Base-by-base conservation (phyloP, 2,797 vertebrate species). In the Tympanoctomys barrerae region DNA sequence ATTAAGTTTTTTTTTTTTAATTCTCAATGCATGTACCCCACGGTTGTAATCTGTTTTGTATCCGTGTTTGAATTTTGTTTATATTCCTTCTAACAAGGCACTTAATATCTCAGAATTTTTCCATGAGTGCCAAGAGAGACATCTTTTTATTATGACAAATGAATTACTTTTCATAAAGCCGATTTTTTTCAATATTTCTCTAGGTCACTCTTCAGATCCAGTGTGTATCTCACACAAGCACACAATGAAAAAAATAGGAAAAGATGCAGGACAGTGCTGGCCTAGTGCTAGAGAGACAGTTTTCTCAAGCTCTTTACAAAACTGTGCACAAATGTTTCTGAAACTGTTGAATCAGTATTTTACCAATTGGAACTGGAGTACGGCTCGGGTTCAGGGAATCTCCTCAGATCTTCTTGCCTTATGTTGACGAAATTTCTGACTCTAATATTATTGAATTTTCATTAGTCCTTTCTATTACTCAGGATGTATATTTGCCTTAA, bases 21-120 rank as follows among this genome's bases (percentile, higher is more conserved):
- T 92, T 94, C 39, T 94, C 62, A 88, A 96, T 96, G 16, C 61
- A 92, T 84, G 97, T 96, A 94, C 42, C 9, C 22, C 39, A 86
- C 59, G 80, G 81, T 33, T 94, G n/a, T 89, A 96, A 97, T 95
- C 82, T 83, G 16, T 61, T 96, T 97, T 86, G 61, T 96, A n/a
- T 87, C 94, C 96, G 12, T 66, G 81, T 91, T 97, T 96, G 84
- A 95, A 96, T 95, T 97, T 97, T 96, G 87, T 83, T 97, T 96
- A 88, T 33, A 14, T 71, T 39, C 71, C 62, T 49, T 97, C 49
- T 94, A 89, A 96, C 88, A 87, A 73, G 49, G 31, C 89, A 89
- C 71, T 97, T 96, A 97, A 94, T 97, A 96, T 95, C 81, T 92
- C 80, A 57, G 93, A 96, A 61, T 93, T 96, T 79, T 93, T 21